Percentiles rank a stretch among this genome's conserved stretches.
Conservation (phyloP, 2,797 vertebrate species). For the Perodicticus potto region DNA sequence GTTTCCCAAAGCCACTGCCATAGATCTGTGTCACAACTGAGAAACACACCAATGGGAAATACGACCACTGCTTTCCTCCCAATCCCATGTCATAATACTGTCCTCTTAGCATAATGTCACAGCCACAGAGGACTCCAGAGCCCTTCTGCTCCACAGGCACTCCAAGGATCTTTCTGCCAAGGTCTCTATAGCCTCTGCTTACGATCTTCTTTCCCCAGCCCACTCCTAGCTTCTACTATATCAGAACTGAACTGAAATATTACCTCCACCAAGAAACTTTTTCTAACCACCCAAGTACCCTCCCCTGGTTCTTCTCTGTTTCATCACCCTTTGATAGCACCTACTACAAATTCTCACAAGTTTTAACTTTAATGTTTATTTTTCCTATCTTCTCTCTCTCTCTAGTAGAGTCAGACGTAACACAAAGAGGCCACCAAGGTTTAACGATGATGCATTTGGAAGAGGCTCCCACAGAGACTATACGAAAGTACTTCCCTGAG, state of each 20-base stretch:
- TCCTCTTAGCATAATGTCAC: not conserved
- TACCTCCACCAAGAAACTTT: not conserved
- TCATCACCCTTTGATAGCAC: not conserved
- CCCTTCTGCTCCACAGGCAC: not conserved
- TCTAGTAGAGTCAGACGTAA: rapidly evolving
- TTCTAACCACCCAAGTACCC: not conserved
- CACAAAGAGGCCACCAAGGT: rapidly evolving
- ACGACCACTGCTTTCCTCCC: not conserved
- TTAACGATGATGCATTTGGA: rapidly evolving
- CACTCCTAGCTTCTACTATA: not conserved
- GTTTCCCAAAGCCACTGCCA: not conserved
- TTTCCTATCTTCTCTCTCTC: conserved; percentile 43
- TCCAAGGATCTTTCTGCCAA: not conserved
- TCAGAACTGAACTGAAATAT: not conserved
- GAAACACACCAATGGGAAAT: not conserved
- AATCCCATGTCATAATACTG: not conserved
- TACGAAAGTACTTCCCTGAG: conserved; percentile 89
- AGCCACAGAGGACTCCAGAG: not conserved
- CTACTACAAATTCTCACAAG: not conserved
- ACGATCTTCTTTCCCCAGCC: not conserved
- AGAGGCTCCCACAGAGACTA: conserved; percentile 60
- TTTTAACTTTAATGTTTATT: not conserved
- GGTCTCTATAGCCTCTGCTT: not conserved
- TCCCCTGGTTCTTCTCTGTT: not conserved
- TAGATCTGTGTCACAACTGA: not conserved